phyloP scores from a whole-genome alignment of 2,113 vertebrate genomes.

The Murina feae region DNA sequence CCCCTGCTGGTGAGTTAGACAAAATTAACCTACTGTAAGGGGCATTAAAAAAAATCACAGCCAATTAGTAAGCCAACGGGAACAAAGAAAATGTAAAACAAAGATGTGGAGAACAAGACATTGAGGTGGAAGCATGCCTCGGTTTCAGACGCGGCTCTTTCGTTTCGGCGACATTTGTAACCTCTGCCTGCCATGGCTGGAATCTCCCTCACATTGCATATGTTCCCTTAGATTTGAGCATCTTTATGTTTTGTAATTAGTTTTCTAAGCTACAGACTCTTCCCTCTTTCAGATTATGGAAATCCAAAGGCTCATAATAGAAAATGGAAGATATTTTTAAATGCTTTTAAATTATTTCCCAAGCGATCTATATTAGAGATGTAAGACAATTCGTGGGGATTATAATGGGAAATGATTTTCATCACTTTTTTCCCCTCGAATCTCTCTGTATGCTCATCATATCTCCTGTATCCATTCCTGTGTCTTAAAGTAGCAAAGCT shows the following conservation, averaged over 20 bases:
- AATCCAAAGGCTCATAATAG: conserved; percentile 85
- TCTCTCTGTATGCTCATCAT: conserved; percentile 76
- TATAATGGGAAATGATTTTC: conserved; percentile 84
- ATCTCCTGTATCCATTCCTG: conserved; percentile 66
- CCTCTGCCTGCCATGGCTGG: conserved; percentile 32
- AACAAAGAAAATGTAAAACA: conserved; percentile 84
- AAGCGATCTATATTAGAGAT: conserved; percentile 83
- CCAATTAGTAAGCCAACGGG: conserved; percentile 85
- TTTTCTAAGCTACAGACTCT: conserved; percentile 81
- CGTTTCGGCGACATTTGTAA: conserved; percentile 25
- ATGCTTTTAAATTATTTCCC: conserved; percentile 88
- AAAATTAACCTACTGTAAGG: conserved; percentile 86
- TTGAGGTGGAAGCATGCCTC: conserved; percentile 68
- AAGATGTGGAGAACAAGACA: conserved; percentile 78
- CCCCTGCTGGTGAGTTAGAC: conserved; percentile 88
- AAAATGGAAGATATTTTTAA: conserved; percentile 85
- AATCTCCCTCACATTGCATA: conserved; percentile 75
- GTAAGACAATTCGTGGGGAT: conserved; percentile 81
- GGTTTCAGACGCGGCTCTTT: conserved; percentile 54
- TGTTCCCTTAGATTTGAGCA: conserved; percentile 79
- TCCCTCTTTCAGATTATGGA: conserved; percentile 82
- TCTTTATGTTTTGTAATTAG: conserved; percentile 87
- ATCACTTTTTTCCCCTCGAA: conserved; percentile 71
- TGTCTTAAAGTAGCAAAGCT: conserved; percentile 74
- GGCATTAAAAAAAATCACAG: conserved; percentile 84